phyloP scores from a whole-genome alignment of 2,888 invertebrate genomes.

The Thymelicus acteon region DNA sequence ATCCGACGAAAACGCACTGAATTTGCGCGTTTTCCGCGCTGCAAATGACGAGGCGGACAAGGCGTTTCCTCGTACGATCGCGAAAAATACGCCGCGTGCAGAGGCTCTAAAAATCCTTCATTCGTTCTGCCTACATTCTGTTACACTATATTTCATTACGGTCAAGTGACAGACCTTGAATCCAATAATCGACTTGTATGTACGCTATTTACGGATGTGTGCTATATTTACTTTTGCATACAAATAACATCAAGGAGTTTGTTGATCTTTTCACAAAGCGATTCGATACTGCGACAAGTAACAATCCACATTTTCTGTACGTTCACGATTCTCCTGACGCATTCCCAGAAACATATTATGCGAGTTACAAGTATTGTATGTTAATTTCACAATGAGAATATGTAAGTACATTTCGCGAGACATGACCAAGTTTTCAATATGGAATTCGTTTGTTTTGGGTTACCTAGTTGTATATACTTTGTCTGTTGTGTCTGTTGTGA shows the following conservation, averaged over 20 bases:
- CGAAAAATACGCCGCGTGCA: too few species aligned
- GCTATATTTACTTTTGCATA: slow-evolving; percentile 25
- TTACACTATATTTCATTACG: slow-evolving; percentile 1
- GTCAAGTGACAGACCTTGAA: slow-evolving; percentile 21
- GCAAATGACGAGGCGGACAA: too few species aligned
- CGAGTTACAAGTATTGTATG: slow-evolving; percentile 52
- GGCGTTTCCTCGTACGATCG: too few species aligned
- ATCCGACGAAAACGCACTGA: too few species aligned
- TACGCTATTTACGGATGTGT: slow-evolving; percentile 8
- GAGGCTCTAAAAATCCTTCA: too few species aligned
- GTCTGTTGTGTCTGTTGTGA: too few species aligned
- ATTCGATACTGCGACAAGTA: slow-evolving; percentile 2
- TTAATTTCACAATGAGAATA: slow-evolving; percentile 47
- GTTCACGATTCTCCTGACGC: slow-evolving; percentile 39
- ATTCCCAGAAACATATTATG: slow-evolving; percentile 49
- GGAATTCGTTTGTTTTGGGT: slow-evolving; percentile 19
- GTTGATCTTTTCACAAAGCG: slow-evolving; percentile 30
- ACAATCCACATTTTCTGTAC: slow-evolving; percentile 40
- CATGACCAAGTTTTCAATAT: slow-evolving; percentile 47
- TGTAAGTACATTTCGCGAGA: slow-evolving; percentile 41
- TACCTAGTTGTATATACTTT: background rate
- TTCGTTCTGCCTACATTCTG: slow-evolving; percentile 19
- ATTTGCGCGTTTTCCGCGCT: too few species aligned
- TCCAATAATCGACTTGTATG: slow-evolving; percentile 19
- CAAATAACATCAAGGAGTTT: slow-evolving; percentile 9